These are phyloP conservation scores for Buathra laborator DNA, from an alignment of 2,888 invertebrate genomes.

Conservation along the genomic window DNA sequence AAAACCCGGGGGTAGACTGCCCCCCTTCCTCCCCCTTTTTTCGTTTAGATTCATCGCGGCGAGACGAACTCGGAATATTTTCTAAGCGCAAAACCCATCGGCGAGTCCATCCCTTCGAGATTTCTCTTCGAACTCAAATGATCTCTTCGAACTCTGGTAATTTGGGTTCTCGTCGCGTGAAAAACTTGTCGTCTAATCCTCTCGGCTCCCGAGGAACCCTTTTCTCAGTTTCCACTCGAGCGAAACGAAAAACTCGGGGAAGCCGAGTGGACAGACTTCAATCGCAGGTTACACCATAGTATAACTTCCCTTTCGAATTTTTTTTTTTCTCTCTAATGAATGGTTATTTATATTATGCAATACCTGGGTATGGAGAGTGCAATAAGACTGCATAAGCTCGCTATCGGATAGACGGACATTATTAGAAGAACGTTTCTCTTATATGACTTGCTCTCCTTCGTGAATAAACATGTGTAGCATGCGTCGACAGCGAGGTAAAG, in stretches of 20 bases:
- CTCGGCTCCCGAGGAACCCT: slow-evolving; percentile 8
- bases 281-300: neutral
- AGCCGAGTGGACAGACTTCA: neutral
- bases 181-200: slow-evolving; percentile 47
- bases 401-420: slow-evolving; percentile 81
- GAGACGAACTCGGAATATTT: slow-evolving; percentile 27
- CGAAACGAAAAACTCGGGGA: neutral
- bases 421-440: slow-evolving; percentile 79
- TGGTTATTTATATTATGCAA: slow-evolving; percentile 14
- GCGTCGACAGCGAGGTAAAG: slow-evolving; percentile 79
- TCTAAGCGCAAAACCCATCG: slow-evolving; percentile 6
- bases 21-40: slow-evolving; percentile 12
- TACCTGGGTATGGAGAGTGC: slow-evolving; percentile 83
- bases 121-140: slow-evolving; percentile 24
- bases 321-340: slow-evolving; percentile 43
- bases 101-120: neutral
- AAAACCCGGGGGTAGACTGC: neutral
- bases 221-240: slow-evolving; percentile 56
- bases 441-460: slow-evolving; percentile 78
- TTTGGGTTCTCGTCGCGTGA: slow-evolving; percentile 51
- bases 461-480: slow-evolving; percentile 77
- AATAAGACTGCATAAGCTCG: slow-evolving; percentile 80
- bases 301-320: slow-evolving; percentile 37
- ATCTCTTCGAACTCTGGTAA: slow-evolving; percentile 49
- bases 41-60: neutral